Percentiles rank a stretch among this genome's conserved stretches.
Evolutionary conservation across 2,888 invertebrate species (phyloP).

Genomic region (Archaeoteleia sp.): DNA sequence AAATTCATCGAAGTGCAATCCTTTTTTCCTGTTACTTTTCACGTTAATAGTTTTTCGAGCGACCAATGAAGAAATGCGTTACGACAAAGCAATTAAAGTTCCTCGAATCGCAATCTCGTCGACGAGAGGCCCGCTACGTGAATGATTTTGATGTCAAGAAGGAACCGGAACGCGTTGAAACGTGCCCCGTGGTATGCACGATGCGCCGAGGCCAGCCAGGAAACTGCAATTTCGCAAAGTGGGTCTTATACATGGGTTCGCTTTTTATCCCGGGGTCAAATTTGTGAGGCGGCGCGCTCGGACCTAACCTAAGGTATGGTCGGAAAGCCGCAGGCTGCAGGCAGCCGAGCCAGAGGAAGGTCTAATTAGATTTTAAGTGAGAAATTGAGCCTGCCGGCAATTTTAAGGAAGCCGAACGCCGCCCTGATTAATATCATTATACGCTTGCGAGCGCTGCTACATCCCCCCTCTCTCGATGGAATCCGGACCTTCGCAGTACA

Average conservation of each 20-base stretch:
- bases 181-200: conserved; percentile 58
- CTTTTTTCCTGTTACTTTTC: not conserved
- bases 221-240: conserved; percentile 73
- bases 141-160: conserved; percentile 45
- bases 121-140: conserved; percentile 23
- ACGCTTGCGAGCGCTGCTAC: conserved; percentile 55
- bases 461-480: conserved; percentile 37
- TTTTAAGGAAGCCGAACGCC: conserved; percentile 74
- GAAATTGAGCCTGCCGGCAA: conserved; percentile 74
- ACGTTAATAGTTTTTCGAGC: no score
- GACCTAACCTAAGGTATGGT: conserved; percentile 49
- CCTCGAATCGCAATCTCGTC: conserved; percentile 26
- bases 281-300: conserved; percentile 58
- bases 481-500: conserved; percentile 21
- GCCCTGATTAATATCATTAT: conserved; percentile 74
- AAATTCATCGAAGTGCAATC: no score
- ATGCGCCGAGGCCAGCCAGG: conserved; percentile 60
- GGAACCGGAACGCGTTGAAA: conserved; percentile 51
- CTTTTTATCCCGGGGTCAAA: conserved; percentile 68
- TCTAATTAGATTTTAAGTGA: conserved; percentile 75
- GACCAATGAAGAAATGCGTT: conserved; percentile 15
- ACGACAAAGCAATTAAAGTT: conserved; percentile 45
- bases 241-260: conserved; percentile 61
- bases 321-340: conserved; percentile 53
- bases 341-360: conserved; percentile 62